Evolutionary conservation across 1,140 invertebrate species (phyloP).

Genomic region (Paramacrobiotus metropolitanus): DNA sequence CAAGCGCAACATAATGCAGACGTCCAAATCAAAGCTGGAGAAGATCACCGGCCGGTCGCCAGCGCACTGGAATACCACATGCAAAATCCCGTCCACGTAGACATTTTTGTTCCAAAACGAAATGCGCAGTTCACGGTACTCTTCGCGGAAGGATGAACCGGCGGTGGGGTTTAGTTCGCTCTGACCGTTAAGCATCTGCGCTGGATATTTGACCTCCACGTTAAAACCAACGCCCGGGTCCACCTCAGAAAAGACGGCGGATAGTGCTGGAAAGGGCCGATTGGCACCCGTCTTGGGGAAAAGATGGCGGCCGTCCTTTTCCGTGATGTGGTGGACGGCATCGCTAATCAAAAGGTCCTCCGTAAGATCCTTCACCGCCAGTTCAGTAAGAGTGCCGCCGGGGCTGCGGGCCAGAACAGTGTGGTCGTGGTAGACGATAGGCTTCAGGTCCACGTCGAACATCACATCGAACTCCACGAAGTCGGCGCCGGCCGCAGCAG

Average conservation of each 20-base stretch:
- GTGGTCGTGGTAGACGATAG: constrained; percentile 82
- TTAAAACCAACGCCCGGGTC: constrained; percentile 70
- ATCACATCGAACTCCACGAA: constrained; percentile 92
- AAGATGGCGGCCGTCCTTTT: constrained; percentile 39
- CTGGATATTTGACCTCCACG: constrained; percentile 86
- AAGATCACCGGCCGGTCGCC: constrained; percentile 57
- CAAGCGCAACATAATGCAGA: constrained; percentile 64
- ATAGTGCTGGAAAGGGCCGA: constrained; percentile 59
- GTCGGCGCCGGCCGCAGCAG: constrained; percentile 55
- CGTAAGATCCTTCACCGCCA: constrained; percentile 71
- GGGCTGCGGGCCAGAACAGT: not conserved
- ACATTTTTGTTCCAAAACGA: constrained; percentile 6
- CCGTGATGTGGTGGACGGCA: not conserved
- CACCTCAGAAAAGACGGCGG: constrained; percentile 38
- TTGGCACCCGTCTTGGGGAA: not conserved
- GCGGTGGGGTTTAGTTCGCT: constrained; percentile 64
- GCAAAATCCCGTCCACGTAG: constrained; percentile 7
- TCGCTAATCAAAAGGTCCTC: constrained; percentile 26
- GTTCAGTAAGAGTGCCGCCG: constrained; percentile 27
- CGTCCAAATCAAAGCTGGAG: constrained; percentile 81
- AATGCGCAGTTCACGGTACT: constrained; percentile 46
- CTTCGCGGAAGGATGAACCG: constrained; percentile 69
- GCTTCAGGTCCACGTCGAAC: constrained; percentile 71
- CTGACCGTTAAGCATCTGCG: constrained; percentile 52
- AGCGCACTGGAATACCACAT: constrained; percentile 40